Base-by-base conservation (phyloP, 2,113 vertebrate genomes). In the Crotalus horridus region DNA sequence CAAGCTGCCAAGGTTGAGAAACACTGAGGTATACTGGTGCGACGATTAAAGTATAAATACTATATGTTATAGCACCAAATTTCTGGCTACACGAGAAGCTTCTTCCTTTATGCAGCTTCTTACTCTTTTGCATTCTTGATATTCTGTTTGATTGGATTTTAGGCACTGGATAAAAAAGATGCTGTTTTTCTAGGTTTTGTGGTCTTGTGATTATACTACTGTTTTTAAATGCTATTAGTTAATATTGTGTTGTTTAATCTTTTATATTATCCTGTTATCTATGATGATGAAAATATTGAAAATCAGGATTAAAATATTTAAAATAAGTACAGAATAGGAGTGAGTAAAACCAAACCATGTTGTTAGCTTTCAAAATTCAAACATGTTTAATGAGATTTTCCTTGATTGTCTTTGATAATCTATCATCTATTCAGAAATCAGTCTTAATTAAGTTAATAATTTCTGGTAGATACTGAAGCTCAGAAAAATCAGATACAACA, bases 401-500 rank as follows among this genome's bases (percentile, higher is more conserved):
- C 20, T 56, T 56, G 55, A 4, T 56, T 56, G 15, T 8, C 48
- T 51, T 9, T 20, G 55, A 56, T 56, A 56, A 56, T 56, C 55
- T 56, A 56, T 56, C 55, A 56, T 46, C 85, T 51, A 24, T 46
- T 58, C 55, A 89, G 54, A 58, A 43, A 33, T 56, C 9, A 58
- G 29, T 17, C 87, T n/a, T 88, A 88, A 54, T 87, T 3, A 54
- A 54, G 51, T 54, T 74, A 51, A 9, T 39, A 86, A 43, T 48
- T 46, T 48, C 43, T 48, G 6, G 6, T 12, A 89, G 55, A 33
- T 89, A 17, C 17, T 23, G 43, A 12, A 5, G 0, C 5, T 10
- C 46, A 11, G 1, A 0, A 1, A 21, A 33, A n/a, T 8, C 10
- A 1, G 26, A 2, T 1, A 81, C 15, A 61, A 1, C 12, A 20